Evolutionary conservation across 2,113 vertebrate genomes (phyloP), one percentile per base, ranked within the genome.

Genomic region (Coryphaenoides rupestris): DNA sequence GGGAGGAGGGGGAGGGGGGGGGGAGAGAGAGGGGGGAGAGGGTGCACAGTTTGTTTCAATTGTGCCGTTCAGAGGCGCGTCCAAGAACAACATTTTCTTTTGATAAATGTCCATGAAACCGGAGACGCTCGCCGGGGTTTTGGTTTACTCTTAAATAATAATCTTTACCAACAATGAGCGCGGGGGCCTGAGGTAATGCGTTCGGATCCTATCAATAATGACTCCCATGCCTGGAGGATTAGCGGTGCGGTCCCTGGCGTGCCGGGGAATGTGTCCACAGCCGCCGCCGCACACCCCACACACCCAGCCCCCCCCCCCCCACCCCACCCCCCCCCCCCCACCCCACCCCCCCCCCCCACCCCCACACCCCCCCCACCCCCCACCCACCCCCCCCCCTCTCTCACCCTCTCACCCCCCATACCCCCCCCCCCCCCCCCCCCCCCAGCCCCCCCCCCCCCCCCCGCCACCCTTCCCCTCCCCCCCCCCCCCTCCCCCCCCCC

Each of bases 11-110:
- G 19, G 19, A n/a, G 10, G 47, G 5, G n/a, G 15, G 47, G 3
- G 6, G 16, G 47, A n/a, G 15, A 40, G 47, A 4, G 15, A 6
- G 15, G 47, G 47, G 47, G 47, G 47, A 16, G 47, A 19, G 21
- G 19, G 19, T 14, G 50, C 74, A 79, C 82, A 80, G 80, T 87
- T 81, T 80, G 81, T 83, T 86, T 85, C 85, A 88, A 75, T 78
- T 81, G 69, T 26, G 9, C 76, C 75, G 79, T 84, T 88, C 84
- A 87, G 87, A 90, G 84, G 79, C 73, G 81, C 71, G 80, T 86
- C 89, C 90, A 91, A 91, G 83, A 88, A 91, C 85, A 91, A 91
- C 89, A 90, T 90, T 91, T 91, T 90, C 87, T 88, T 88, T 89
- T 88, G 89, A 89, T 91, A 85, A 81, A 87, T 87, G 86, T 90